These are phyloP conservation scores for Hyles euphorbiae DNA, from an alignment of 1,140 invertebrate species.

Conservation along the genomic window DNA sequence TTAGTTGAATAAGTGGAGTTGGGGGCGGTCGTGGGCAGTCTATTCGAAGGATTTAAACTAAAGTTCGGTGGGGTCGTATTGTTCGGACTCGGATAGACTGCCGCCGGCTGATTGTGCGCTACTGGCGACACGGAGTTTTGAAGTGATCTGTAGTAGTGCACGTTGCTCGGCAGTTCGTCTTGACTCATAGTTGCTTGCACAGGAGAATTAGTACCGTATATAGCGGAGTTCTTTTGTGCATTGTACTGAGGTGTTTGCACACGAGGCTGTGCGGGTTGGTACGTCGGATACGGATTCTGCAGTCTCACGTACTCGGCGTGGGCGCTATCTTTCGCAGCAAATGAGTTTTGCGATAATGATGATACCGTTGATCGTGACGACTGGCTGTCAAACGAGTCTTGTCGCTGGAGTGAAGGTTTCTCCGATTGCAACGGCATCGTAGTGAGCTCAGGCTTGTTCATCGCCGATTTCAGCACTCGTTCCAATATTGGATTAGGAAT, in stretches of 20 bases:
- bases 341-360: slow-evolving; percentile 60
- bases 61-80: slow-evolving; percentile 60
- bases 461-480: slow-evolving; percentile 87
- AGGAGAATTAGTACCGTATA: slow-evolving; percentile 43
- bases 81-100: slow-evolving; percentile 45
- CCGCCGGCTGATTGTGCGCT: slow-evolving; percentile 57
- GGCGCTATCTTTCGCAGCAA: slow-evolving; percentile 42
- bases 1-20: slow-evolving; percentile 49
- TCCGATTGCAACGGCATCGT: slow-evolving; percentile 67
- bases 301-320: slow-evolving; percentile 74
- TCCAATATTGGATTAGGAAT: slow-evolving; percentile 94
- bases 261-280: slow-evolving; percentile 54
- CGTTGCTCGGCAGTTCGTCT: slow-evolving; percentile 37
- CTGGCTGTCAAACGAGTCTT: slow-evolving; percentile 75
- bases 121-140: slow-evolving; percentile 49
- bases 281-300: slow-evolving; percentile 64
- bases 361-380: slow-evolving; percentile 72
- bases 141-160: slow-evolving; percentile 55
- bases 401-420: slow-evolving; percentile 63
- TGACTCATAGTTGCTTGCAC: slow-evolving; percentile 36
- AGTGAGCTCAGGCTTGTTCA: slow-evolving; percentile 82
- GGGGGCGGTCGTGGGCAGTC: slow-evolving; percentile 54
- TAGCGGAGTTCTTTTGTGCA: slow-evolving; percentile 45
- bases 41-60: slow-evolving; percentile 59
- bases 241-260: slow-evolving; percentile 50